Conservation (phyloP, 2,888 invertebrate species). For the Saturnia pavonia region DNA sequence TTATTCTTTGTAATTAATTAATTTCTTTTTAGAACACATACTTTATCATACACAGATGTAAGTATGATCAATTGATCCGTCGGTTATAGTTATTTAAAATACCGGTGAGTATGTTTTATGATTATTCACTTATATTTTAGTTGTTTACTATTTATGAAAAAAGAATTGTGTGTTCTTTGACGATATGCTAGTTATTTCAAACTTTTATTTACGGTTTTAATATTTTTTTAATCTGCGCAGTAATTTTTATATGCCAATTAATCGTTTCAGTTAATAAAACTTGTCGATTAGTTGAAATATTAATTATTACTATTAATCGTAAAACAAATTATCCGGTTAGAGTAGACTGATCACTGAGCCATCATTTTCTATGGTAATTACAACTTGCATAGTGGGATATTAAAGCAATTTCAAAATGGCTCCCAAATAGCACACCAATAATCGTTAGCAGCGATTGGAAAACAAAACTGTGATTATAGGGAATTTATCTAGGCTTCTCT, state of each 20-base stretch:
- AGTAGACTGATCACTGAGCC: slow-evolving; percentile 55
- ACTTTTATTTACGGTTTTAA: too few relatives aligned
- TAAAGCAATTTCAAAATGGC: slow-evolving; percentile 79
- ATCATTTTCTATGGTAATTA: slow-evolving; percentile 72
- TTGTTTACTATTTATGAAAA: too few relatives aligned
- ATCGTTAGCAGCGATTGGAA: slow-evolving; percentile 85
- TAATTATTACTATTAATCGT: neutral
- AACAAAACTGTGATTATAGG: slow-evolving; percentile 86
- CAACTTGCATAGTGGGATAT: slow-evolving; percentile 70
- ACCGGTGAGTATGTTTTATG: too few relatives aligned
- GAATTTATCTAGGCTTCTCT: slow-evolving; percentile 63
- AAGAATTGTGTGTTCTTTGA: too few relatives aligned
- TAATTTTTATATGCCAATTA: neutral
- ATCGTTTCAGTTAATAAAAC: neutral
- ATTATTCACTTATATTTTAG: too few relatives aligned
- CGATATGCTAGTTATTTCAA: too few relatives aligned
- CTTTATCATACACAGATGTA: too few relatives aligned
- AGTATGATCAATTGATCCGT: too few relatives aligned
- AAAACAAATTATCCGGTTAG: slow-evolving; percentile 28
- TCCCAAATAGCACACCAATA: slow-evolving; percentile 84
- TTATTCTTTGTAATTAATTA: too few relatives aligned
- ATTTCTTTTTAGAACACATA: too few relatives aligned
- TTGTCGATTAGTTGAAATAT: neutral
- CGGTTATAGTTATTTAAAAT: too few relatives aligned
- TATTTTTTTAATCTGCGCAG: too few relatives aligned